Conservation (phyloP, 2,888 invertebrate species). For the Electrophaes corylata region DNA sequence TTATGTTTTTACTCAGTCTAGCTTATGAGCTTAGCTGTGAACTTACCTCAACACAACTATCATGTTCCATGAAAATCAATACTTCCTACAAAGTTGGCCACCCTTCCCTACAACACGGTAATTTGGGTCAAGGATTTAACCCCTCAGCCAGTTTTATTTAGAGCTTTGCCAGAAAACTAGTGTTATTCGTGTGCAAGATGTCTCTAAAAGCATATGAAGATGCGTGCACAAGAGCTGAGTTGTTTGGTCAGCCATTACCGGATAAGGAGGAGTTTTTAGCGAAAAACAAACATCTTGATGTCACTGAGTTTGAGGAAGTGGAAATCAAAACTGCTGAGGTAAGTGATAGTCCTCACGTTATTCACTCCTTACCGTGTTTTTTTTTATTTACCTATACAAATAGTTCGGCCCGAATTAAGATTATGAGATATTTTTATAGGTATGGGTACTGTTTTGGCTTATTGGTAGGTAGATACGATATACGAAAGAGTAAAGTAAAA, state of each 20-base stretch:
- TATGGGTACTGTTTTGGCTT: too few species aligned
- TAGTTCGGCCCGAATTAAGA: too few species aligned
- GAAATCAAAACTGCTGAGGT: constrained; percentile 76
- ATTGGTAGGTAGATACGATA: too few species aligned
- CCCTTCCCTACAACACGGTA: constrained; percentile 25
- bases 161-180: constrained; percentile 6
- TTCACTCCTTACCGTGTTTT: not conserved
- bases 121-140: constrained; percentile 48
- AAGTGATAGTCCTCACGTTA: constrained; percentile 6
- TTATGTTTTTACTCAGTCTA: too few species aligned
- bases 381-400: not conserved
- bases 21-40: not conserved
- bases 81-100: constrained; percentile 38
- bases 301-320: constrained; percentile 82
- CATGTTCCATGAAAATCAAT: constrained; percentile 44
- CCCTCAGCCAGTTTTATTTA: constrained; percentile 31
- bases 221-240: constrained; percentile 91
- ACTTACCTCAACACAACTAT: not conserved
- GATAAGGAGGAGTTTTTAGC: constrained; percentile 87
- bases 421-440: too few species aligned
- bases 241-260: constrained; percentile 89
- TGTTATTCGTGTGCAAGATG: constrained; percentile 61
- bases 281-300: constrained; percentile 80
- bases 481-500: too few species aligned
- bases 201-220: constrained; percentile 88